Evolutionary conservation across 2,888 invertebrate genomes (phyloP), one percentile per base, ranked within the genome.

Genomic region (Augochlorella aurata): DNA sequence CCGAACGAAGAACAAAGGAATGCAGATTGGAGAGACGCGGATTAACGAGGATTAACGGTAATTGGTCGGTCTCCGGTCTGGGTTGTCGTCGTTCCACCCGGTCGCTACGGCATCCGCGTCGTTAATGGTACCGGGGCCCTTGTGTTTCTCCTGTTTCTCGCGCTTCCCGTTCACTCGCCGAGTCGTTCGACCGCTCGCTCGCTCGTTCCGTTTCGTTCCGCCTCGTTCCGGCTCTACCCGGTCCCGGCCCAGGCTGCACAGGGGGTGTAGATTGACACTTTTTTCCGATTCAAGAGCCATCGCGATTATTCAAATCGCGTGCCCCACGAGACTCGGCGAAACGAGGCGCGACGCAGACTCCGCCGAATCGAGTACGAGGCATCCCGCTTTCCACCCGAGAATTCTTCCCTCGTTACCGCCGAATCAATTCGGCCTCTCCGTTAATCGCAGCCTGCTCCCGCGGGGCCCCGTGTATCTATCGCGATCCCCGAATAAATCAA

Each of bases 11-110:
- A 83, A 90, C 90, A 91, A 90, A 91, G 91, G 90, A 90, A 92
- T 91, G 91, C 85, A 92, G 90, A 92, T 92, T 92, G 89, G 87
- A 89, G 89, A 87, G 89, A 90, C 86, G 88, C 85, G 89, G 90
- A 90, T 91, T 90, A 91, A 89, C 89, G 88, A 88, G 90, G 90
- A 90, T 92, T 92, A 92, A 90, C 91, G 89, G 90, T 92, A 92
- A 92, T 92, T 92, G 91, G 90, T 89, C 88, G 89, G 89, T 85
- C 77, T 82, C 29, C 72, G 79, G 69, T n/a, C 68, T 72, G 69
- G 67, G 16, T 72, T 12, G 50, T 63, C 47, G 63, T 81, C 74
- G 69, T 71, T 24, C 16, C 54, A 61, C 58, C 44, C 71, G 58
- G 74, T 65, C 61, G 68, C 52, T 65, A 69, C 52, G 29, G 18